Evolutionary conservation across 2,888 invertebrate genomes (phyloP).

Genomic region (Callimorpha dominula): DNA sequence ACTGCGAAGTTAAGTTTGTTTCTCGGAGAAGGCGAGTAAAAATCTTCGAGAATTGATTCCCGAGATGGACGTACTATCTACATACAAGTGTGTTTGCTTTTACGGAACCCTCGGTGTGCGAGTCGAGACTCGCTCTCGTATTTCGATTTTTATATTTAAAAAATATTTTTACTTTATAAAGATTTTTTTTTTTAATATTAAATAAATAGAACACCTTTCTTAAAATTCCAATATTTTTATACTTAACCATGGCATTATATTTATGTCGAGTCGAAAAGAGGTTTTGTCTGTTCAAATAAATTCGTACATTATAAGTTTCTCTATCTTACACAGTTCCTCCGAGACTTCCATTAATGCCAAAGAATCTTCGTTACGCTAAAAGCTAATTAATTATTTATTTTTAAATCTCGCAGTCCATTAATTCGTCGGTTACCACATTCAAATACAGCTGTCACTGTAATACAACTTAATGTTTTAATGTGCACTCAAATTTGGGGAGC

Average conservation of each 20-base stretch:
- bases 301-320: slow-evolving; percentile 36
- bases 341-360: slow-evolving; percentile 47
- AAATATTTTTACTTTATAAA: too few relatives aligned
- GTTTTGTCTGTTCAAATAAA: slow-evolving; percentile 33
- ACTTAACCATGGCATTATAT: neutral
- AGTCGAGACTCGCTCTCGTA: too few relatives aligned
- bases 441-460: slow-evolving; percentile 56
- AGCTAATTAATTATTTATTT: slow-evolving; percentile 49
- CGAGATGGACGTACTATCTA: too few relatives aligned
- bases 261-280: neutral
- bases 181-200: too few relatives aligned
- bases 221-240: neutral
- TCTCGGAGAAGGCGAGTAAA: too few relatives aligned
- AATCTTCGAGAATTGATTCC: too few relatives aligned
- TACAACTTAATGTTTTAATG: slow-evolving; percentile 82
- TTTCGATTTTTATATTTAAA: too few relatives aligned
- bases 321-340: slow-evolving; percentile 24
- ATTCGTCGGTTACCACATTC: slow-evolving; percentile 56
- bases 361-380: slow-evolving; percentile 52
- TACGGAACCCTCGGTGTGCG: too few relatives aligned
- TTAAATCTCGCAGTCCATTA: slow-evolving; percentile 60
- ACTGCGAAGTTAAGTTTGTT: too few relatives aligned
- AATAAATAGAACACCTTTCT: too few relatives aligned
- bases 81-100: too few relatives aligned
- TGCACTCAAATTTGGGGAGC: slow-evolving; percentile 86